Evolutionary conservation across 2,888 invertebrate species (phyloP).

Genomic region (Eristalis arbustorum): DNA sequence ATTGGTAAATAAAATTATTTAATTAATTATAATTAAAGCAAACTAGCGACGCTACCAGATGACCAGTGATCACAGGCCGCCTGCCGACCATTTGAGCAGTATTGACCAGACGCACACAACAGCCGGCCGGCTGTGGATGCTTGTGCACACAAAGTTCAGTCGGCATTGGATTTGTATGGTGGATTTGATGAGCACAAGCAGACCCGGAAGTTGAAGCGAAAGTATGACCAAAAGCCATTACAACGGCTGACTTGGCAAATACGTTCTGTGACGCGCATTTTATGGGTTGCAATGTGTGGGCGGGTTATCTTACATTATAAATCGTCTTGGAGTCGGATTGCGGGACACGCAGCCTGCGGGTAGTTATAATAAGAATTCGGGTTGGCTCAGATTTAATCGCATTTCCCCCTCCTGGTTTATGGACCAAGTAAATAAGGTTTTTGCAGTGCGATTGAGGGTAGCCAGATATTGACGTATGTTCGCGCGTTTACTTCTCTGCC

Average conservation of each 20-base stretch:
- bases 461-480: background rate
- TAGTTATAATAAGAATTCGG: background rate
- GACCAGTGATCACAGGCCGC: background rate
- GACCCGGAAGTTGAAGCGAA: background rate
- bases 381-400: background rate
- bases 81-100: background rate
- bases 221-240: no score
- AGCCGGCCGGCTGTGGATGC: background rate
- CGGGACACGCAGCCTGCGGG: background rate
- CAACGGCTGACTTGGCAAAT: background rate
- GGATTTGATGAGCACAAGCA: background rate
- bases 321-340: background rate
- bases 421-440: background rate
- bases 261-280: background rate
- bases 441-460: background rate
- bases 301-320: background rate
- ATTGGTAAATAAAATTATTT: slow-evolving; percentile 32
- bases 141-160: background rate
- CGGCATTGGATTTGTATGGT: background rate
- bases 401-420: background rate
- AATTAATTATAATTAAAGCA: slow-evolving; percentile 7
- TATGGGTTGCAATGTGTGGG: background rate
- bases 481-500: background rate
- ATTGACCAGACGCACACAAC: background rate
- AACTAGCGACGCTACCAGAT: background rate